Conservation (phyloP, 2,797 vertebrate species). For the Phoxinus dragarum region DNA sequence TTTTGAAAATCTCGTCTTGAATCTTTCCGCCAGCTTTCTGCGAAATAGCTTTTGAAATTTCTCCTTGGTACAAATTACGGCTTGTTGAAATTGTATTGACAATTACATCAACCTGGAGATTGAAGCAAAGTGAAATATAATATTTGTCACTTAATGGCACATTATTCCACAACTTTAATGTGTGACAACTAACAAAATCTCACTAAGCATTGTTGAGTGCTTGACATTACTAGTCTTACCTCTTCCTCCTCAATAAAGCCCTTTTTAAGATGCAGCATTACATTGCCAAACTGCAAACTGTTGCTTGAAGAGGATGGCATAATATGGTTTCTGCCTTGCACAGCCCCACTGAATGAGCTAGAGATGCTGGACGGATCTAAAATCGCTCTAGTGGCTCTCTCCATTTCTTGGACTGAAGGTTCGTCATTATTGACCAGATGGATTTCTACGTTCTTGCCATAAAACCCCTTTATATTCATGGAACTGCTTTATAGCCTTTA, state of each 20-base stretch:
- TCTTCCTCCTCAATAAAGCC: slow-evolving; percentile 74
- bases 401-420: slow-evolving; percentile 79
- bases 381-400: slow-evolving; percentile 66
- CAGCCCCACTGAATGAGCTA: slow-evolving; percentile 16
- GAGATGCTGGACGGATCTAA: slow-evolving; percentile 30
- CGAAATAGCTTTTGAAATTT: slow-evolving; percentile 65
- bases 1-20: slow-evolving; percentile 59
- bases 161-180: no score
- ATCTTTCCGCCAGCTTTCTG: slow-evolving; percentile 66
- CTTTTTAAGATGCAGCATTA: slow-evolving; percentile 68
- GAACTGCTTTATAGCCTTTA: slow-evolving; percentile 63
- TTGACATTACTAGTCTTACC: slow-evolving; percentile 67
- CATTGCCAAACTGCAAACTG: slow-evolving; percentile 36
- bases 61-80: accelerated
- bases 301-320: no score
- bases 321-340: neutral
- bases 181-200: no score
- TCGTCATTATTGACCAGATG: slow-evolving; percentile 84
- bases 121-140: neutral
- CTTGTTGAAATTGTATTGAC: slow-evolving; percentile 67
- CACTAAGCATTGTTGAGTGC: no score
- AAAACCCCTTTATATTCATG: accelerated
- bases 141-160: no score
- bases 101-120: slow-evolving; percentile 79
- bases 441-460: neutral